Percentiles rank a stretch among this genome's conserved stretches.
Evolutionary conservation across 2,888 invertebrate species (phyloP).

Genomic region (Pyrrhia umbra): DNA sequence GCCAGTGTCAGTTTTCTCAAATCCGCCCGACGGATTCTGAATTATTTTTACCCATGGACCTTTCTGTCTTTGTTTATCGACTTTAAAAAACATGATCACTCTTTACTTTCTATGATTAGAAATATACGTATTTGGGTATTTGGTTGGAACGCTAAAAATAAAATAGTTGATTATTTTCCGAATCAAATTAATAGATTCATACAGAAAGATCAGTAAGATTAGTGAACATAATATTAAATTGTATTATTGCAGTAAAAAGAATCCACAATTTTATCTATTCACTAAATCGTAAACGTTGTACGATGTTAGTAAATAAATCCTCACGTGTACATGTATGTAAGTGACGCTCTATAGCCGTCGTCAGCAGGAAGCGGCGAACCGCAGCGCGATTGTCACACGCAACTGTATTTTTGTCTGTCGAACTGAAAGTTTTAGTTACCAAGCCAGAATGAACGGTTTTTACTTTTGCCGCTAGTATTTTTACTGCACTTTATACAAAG

Average conservation of each 20-base stretch:
- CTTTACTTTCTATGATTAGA: no score
- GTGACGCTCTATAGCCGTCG: background rate
- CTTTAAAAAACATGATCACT: no score
- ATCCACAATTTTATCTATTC: background rate
- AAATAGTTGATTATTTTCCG: no score
- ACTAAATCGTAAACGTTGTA: background rate
- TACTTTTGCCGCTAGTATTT: constrained; percentile 14
- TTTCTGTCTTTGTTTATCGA: no score
- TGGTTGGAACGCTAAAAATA: no score
- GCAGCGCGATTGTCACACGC: constrained; percentile 34
- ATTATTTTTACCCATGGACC: no score
- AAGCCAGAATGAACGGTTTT: constrained; percentile 22
- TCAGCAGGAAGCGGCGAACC: constrained; percentile 46
- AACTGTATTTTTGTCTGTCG: constrained; percentile 39
- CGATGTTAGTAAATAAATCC: constrained; percentile 13
- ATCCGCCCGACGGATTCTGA: no score
- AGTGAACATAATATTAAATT: no score
- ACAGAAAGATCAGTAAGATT: no score
- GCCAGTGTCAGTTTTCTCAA: no score
- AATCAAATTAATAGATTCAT: no score
- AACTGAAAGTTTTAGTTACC: constrained; percentile 8
- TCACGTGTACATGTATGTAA: background rate
- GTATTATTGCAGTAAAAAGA: background rate
- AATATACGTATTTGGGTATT: no score
- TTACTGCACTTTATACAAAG: background rate